These are phyloP conservation scores for Penaeus japonicus DNA, from an alignment of 1,140 invertebrate genomes.

Conservation along the genomic window DNA sequence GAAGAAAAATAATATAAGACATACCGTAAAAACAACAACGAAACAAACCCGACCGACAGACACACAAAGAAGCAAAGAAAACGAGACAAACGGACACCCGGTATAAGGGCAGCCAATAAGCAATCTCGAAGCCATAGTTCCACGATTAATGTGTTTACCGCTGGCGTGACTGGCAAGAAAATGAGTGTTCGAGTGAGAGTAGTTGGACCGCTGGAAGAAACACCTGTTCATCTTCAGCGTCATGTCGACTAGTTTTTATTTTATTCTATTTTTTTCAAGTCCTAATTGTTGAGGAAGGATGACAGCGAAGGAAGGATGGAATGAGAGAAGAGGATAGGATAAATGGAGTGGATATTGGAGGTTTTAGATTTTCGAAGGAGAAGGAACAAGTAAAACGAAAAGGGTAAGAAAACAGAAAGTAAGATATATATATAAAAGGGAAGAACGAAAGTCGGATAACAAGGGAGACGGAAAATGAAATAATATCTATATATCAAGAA, in stretches of 20 bases:
- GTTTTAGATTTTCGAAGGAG: not conserved
- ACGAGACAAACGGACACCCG: not conserved
- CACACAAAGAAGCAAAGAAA: not conserved
- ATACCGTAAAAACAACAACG: too few species aligned
- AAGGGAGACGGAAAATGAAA: slow-evolving; percentile 1
- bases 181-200: not conserved
- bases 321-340: not conserved
- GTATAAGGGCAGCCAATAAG: not conserved
- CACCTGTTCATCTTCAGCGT: not conserved
- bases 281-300: not conserved
- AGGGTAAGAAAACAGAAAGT: not conserved
- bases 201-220: not conserved
- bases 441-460: not conserved
- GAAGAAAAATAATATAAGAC: not conserved
- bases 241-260: too few species aligned
- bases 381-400: not conserved
- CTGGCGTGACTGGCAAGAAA: too few species aligned
- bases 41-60: not conserved
- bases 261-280: too few species aligned
- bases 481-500: too few species aligned
- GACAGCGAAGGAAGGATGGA: not conserved
- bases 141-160: too few species aligned
- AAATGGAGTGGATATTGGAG: not conserved
- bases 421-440: not conserved
- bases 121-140: too few species aligned